phyloP scores from a whole-genome alignment of 2,888 invertebrate genomes.

The Yponomeuta plumbellus region DNA sequence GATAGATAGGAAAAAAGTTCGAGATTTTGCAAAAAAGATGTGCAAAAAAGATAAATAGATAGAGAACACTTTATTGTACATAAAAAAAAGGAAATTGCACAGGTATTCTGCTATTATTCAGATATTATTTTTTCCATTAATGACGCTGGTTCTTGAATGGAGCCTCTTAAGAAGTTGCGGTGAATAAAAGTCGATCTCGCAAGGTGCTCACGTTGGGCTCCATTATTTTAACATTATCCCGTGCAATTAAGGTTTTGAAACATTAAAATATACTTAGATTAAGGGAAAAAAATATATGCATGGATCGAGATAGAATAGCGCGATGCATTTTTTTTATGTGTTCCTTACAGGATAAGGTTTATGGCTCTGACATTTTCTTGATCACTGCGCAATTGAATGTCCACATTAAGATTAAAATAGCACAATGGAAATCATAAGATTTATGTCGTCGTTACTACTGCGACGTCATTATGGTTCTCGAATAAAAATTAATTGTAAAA shows the following conservation, averaged over 20 bases:
- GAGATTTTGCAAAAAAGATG: too few relatives aligned
- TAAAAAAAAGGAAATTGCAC: too few relatives aligned
- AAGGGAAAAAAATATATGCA: not conserved
- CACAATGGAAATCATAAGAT: not conserved
- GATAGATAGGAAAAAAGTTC: too few relatives aligned
- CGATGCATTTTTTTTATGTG: not conserved
- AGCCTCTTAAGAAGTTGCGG: not conserved
- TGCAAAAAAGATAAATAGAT: too few relatives aligned
- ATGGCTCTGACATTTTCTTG: constrained; percentile 1
- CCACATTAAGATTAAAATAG: not conserved
- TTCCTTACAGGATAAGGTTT: not conserved
- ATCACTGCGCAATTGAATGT: not conserved
- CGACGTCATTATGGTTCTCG: too few relatives aligned
- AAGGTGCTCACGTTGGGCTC: not conserved
- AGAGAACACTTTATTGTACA: too few relatives aligned
- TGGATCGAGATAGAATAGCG: not conserved
- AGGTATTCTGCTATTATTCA: too few relatives aligned
- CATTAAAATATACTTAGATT: constrained; percentile 9
- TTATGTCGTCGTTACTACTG: not conserved
- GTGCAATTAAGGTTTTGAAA: constrained; percentile 10
- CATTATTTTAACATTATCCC: constrained; percentile 11
- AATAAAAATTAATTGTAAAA: too few relatives aligned
- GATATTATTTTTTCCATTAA: too few relatives aligned
- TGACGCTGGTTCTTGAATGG: too few relatives aligned
- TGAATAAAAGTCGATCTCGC: not conserved